Evolutionary conservation across 2,888 invertebrate species (phyloP), one percentile per base, ranked within the genome.

Genomic region (Chalcosyrphus nemorum): DNA sequence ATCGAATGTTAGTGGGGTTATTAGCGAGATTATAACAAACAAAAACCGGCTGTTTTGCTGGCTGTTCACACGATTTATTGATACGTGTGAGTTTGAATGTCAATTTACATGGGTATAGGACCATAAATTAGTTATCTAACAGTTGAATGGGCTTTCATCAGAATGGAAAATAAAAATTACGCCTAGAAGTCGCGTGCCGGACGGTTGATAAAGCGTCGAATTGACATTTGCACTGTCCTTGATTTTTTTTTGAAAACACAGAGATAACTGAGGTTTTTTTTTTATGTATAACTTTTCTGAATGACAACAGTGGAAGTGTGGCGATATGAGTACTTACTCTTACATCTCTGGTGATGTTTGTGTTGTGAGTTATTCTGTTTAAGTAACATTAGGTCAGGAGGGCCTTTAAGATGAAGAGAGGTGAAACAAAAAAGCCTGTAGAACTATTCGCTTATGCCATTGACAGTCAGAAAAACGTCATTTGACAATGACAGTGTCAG

Each of bases 141-240:
- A 27, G 57, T 76, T 76, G 43, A 76, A 65, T 65, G 75, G 61
- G 68, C 61, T 68, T 50, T 57, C 7, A 38, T 38, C 1, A 17
- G 50, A 38, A 38, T 50, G n/a, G n/a, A 9, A 38, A 38, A 15
- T 35, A 27, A 35, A 50, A n/a, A 65, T 27, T 2, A 32, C 38
- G 38, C 38, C 19, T 21, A 35, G 6, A 7, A 56, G 82, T 82
- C 77, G 77, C 61, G 72, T 68, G 77, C 71, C 72, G 15, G 17
- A 1, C 41, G 24, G 15, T n/a, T 72, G 45, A 82, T 66, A 66
- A 66, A 9, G 29, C 27, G 7, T 4, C 6, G 7, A 19, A 17
- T 41, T 68, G 76, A 52, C 50, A 65, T 50, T 75, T 74, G 54
- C 56, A 65, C 75, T 56, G 63, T 35, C 74, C 63, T 75, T 66